Evolutionary conservation across 2,113 vertebrate genomes (phyloP), one percentile per base, ranked within the genome.

Genomic region (Istiophorus platypterus): DNA sequence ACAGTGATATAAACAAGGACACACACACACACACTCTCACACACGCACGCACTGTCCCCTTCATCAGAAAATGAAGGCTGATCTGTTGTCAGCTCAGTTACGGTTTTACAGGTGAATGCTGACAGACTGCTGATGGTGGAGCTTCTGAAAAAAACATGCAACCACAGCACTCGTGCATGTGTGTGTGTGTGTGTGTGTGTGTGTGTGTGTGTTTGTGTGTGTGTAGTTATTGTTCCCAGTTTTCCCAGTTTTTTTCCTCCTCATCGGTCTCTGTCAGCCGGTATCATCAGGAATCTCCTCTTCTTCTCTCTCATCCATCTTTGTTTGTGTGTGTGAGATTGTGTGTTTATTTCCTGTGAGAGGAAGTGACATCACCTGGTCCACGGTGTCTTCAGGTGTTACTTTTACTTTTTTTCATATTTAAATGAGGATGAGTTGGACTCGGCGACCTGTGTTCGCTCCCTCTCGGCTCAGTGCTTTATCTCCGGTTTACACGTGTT

Each of bases 71-170:
- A 66, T 67, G 51, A 75, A 24, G 39, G 70, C 49, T 81, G 78
- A 77, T 79, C 76, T 76, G 72, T 51, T 69, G 80, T 82, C 82
- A 76, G 86, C 71, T 79, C 71, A 65, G 65, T 62, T 69, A 52
- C 73, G 59, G 70, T 76, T 84, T 84, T 74, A 81, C 73, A 84
- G 42, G 76, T 45, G 1, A 57, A 41, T 18, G 7, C 31, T 78
- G 80, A 81, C 87, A 89, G 61, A 89, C 65, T 89, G 87, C 87
- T 86, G 87, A 89, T 85, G 26, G 51, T 67, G 61, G 59, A 78
- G 69, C 64, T 74, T 89, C 72, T 3, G 34, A 29, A 84, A 78
- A 41, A 29, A 84, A 78, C 64, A 81, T 78, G 87, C 84, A 31
- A 66, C 63, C 87, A 54, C 84, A 78, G 87, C 87, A 72, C 37